phyloP scores from a whole-genome alignment of 2,888 invertebrate species.

The Deroplatys truncata region DNA sequence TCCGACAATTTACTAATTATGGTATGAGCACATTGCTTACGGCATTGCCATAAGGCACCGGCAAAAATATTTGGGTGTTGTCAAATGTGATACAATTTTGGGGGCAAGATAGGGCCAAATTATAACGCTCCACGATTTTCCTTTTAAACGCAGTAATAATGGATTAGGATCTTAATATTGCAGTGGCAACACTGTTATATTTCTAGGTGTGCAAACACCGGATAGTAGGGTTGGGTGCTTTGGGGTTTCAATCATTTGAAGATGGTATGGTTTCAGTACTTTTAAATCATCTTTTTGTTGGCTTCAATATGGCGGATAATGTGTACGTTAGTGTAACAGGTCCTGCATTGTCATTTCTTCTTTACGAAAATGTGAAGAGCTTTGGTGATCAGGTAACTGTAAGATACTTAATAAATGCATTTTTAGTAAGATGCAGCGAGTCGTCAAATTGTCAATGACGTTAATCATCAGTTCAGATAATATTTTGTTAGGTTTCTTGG shows the following conservation, averaged over 20 bases:
- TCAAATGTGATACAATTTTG: neutral
- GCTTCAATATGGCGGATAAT: conserved; percentile 24
- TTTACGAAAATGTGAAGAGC: conserved; percentile 63
- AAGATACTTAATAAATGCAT: neutral
- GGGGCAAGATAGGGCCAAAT: neutral
- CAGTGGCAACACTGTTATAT: neutral
- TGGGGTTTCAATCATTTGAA: neutral
- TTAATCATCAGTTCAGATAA: neutral
- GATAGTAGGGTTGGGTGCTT: neutral
- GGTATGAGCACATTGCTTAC: neutral
- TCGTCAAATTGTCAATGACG: neutral
- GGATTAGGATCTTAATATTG: neutral
- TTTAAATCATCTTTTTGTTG: neutral
- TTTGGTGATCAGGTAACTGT: conserved; percentile 56
- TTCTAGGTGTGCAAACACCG: neutral
- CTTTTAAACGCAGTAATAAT: neutral
- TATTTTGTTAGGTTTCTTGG: neutral
- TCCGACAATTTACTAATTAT: neutral
- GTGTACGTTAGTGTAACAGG: conserved; percentile 41
- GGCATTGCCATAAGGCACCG: neutral
- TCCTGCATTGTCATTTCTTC: conserved; percentile 61
- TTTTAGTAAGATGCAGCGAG: neutral
- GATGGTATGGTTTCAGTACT: neutral
- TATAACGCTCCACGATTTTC: neutral
- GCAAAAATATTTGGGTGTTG: neutral